phyloP scores from a whole-genome alignment of 1,140 invertebrate genomes.

The Helicoverpa zea region DNA sequence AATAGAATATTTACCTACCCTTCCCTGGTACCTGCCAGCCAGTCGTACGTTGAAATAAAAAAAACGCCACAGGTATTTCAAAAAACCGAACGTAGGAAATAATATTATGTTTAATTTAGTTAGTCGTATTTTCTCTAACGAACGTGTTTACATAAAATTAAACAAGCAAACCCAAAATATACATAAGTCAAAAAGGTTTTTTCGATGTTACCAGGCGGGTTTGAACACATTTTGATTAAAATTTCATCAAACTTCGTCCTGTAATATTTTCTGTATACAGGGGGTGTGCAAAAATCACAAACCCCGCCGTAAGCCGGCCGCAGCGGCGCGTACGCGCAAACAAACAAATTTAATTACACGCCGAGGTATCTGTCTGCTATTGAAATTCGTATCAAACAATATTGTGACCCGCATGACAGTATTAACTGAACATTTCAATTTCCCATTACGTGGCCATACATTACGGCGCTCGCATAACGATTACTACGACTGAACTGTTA shows the following conservation, averaged over 20 bases:
- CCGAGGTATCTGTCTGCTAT: constrained; percentile 47
- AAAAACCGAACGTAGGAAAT: constrained; percentile 12
- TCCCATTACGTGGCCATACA: constrained; percentile 18
- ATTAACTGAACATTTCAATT: constrained; percentile 37
- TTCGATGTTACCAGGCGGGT: constrained; percentile 24
- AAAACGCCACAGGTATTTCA: constrained; percentile 19
- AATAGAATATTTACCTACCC: constrained; percentile 25
- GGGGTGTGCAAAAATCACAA: constrained; percentile 54
- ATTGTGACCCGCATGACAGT: constrained; percentile 49
- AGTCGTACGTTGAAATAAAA: neutral
- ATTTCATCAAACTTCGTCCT: constrained; percentile 58
- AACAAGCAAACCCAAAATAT: constrained; percentile 40
- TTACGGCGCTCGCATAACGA: neutral
- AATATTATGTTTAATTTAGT: constrained; percentile 40
- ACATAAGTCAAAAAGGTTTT: constrained; percentile 51
- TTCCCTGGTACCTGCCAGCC: neutral
- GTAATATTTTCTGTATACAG: constrained; percentile 58
- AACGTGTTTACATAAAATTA: constrained; percentile 39
- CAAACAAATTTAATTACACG: constrained; percentile 72
- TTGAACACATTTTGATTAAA: constrained; percentile 60
- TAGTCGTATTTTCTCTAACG: constrained; percentile 43
- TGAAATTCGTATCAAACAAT: constrained; percentile 56
- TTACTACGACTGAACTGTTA: neutral
- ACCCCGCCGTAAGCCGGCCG: constrained; percentile 45
- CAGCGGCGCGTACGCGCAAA: constrained; percentile 53